Evolutionary conservation across 2,797 vertebrate genomes (phyloP), one percentile per base, ranked within the genome.

Genomic region (Sciurus carolinensis): DNA sequence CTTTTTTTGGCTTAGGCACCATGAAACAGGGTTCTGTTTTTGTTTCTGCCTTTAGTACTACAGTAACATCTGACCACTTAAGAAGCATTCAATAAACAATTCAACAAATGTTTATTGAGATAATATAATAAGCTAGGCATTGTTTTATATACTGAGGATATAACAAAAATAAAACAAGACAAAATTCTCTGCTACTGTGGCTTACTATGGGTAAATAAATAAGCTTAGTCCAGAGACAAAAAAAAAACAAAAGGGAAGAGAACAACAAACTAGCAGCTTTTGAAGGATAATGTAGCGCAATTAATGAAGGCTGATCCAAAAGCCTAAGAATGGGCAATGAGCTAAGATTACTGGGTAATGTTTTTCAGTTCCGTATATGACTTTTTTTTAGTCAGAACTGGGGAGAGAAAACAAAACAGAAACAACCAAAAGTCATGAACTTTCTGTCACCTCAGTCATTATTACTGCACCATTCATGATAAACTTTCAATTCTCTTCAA

Each of bases 381-480:
- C 88, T 83, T 77, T 73, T 57, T 59, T 36, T 39, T 39, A 66
- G 71, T 42, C 64, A 80, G 50, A 85, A 52, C 13, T 71, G 13
- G 36, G 72, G 9, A 5, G 9, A 5, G 50, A 80, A 20, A 54
- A 36, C 54, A 50, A 39, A 92, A 59, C 28, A 67, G 33, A 30
- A 85, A 14, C 33, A 80, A 87, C 13, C n/a, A 66, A 67, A 90
- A 87, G 28, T 12, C 76, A 36, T 14, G n/a, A 64, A 22, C 54
- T 28, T 81, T 57, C 83, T 66, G 52, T 64, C 44, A 57, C 24
- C 42, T 80, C 64, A 24, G 33, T 91, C 18, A 75, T 96, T 67
- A 98, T 98, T 95, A 98, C 47, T 97, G 97, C 97, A 97, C 72
- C 85, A 88, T 0, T 91, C 80, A 85, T 85, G 67, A 94, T 97